Percentiles rank a stretch among this genome's conserved stretches.
These are phyloP conservation scores for Aplocera efformata DNA, from an alignment of 2,888 invertebrate species.

Conservation along the genomic window DNA sequence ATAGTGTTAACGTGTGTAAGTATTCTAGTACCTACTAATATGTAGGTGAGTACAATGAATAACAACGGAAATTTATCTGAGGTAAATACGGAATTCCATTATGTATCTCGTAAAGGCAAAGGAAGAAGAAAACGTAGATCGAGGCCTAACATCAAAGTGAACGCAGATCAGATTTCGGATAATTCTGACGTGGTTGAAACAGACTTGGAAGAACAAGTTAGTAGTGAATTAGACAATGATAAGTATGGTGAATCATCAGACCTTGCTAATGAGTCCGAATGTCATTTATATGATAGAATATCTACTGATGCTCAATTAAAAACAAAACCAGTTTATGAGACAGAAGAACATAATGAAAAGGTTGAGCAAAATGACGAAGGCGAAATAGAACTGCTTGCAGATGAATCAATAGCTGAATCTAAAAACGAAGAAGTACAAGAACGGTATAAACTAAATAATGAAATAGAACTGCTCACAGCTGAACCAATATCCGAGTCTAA, in stretches of 20 bases:
- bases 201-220: not conserved
- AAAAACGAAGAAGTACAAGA: too few species aligned
- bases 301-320: slow-evolving; percentile 5
- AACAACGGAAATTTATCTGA: not conserved
- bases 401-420: too few species aligned
- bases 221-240: not conserved
- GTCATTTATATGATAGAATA: slow-evolving; percentile 1
- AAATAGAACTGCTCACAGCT: not conserved
- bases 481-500: too few species aligned
- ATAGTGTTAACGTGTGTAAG: too few species aligned
- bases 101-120: slow-evolving; percentile 13
- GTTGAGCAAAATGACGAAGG: not conserved
- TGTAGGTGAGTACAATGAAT: too few species aligned
- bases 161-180: slow-evolving; percentile 6
- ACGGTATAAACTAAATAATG: too few species aligned
- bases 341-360: not conserved
- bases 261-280: not conserved
- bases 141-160: slow-evolving; percentile 1
- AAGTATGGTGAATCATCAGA: not conserved
- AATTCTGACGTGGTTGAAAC: slow-evolving; percentile 1
- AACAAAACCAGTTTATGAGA: not conserved
- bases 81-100: slow-evolving; percentile 6
- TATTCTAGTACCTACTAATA: too few species aligned
- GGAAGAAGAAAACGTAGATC: slow-evolving; percentile 15
- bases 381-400: not conserved